Conservation (phyloP, 2,113 vertebrate species). For the Cacatua alba region DNA sequence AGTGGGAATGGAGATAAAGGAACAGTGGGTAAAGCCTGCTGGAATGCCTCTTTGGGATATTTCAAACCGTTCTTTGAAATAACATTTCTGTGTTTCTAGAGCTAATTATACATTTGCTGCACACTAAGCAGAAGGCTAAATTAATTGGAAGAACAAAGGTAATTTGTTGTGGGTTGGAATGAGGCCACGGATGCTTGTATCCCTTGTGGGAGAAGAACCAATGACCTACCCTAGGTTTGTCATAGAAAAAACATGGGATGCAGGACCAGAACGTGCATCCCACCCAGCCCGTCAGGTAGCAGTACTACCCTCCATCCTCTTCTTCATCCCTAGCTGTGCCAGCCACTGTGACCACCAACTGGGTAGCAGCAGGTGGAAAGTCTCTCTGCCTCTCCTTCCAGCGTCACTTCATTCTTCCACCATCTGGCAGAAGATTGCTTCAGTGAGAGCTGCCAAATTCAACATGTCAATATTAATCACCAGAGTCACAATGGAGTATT, state of each 20-base stretch:
- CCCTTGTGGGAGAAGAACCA: not conserved
- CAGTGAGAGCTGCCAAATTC: slow-evolving; percentile 50
- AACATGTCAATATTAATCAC: slow-evolving; percentile 40
- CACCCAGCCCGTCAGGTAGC: not conserved
- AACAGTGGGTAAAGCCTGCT: slow-evolving; percentile 2
- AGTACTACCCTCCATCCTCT: not conserved
- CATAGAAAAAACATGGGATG: not conserved
- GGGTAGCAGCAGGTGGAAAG: slow-evolving; percentile 7
- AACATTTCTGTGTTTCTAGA: slow-evolving; percentile 39
- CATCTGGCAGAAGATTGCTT: slow-evolving; percentile 24
- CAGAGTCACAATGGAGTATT: not conserved
- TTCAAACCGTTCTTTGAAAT: slow-evolving; percentile 44
- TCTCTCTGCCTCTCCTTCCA: slow-evolving; percentile 3
- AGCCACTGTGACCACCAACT: not conserved
- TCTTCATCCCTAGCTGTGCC: not conserved
- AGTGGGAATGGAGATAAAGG: slow-evolving; percentile 6
- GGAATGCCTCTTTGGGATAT: slow-evolving; percentile 45
- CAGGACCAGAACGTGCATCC: not conserved
- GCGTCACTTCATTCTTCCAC: not conserved
- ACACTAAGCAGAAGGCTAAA: slow-evolving; percentile 52
- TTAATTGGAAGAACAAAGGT: slow-evolving; percentile 67
- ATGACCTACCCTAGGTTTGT: not conserved
- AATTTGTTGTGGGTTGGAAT: slow-evolving; percentile 38
- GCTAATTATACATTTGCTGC: slow-evolving; percentile 44
- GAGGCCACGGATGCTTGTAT: not conserved